Percentiles rank a stretch among this genome's conserved stretches.
These are phyloP conservation scores for Plodia interpunctella DNA, from an alignment of 1,140 invertebrate species.

Conservation along the genomic window DNA sequence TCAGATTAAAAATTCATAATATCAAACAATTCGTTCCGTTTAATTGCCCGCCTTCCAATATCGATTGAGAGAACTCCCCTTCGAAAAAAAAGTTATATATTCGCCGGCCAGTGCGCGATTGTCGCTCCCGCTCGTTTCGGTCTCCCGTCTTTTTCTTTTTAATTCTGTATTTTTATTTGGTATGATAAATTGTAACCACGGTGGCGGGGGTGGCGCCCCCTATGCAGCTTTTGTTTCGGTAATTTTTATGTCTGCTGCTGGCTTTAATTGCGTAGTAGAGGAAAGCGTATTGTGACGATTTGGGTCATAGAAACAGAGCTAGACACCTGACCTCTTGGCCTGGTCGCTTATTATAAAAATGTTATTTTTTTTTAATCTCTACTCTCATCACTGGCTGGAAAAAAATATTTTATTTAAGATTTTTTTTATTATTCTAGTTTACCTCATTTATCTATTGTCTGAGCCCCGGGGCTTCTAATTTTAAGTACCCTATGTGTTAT, in stretches of 20 bases:
- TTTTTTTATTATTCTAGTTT: too few species aligned
- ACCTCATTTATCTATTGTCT: too few species aligned
- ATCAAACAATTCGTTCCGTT: slow-evolving; percentile 48
- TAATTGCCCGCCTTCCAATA: slow-evolving; percentile 30
- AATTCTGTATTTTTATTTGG: slow-evolving; percentile 75
- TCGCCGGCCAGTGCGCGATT: slow-evolving; percentile 52
- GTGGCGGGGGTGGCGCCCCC: slow-evolving; percentile 41
- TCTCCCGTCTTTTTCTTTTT: slow-evolving; percentile 72
- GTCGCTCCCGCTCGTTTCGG: slow-evolving; percentile 62
- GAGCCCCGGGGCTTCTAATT: too few species aligned
- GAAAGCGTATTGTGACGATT: slow-evolving; percentile 64
- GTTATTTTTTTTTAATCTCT: not conserved
- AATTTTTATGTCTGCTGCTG: slow-evolving; percentile 74
- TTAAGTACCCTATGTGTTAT: too few species aligned
- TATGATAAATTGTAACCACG: slow-evolving; percentile 73
- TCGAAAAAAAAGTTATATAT: slow-evolving; percentile 66
- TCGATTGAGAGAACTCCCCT: slow-evolving; percentile 21
- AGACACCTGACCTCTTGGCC: slow-evolving; percentile 62
- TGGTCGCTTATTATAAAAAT: slow-evolving; percentile 17
- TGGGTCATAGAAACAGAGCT: slow-evolving; percentile 55
- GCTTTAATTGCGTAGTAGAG: slow-evolving; percentile 69
- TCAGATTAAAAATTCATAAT: slow-evolving; percentile 25
- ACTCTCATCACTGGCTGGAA: too few species aligned
- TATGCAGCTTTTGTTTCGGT: slow-evolving; percentile 66
- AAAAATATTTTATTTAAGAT: too few species aligned